phyloP scores from a whole-genome alignment of 1,140 invertebrate genomes.

The Zaprionus kolodkinae region DNA sequence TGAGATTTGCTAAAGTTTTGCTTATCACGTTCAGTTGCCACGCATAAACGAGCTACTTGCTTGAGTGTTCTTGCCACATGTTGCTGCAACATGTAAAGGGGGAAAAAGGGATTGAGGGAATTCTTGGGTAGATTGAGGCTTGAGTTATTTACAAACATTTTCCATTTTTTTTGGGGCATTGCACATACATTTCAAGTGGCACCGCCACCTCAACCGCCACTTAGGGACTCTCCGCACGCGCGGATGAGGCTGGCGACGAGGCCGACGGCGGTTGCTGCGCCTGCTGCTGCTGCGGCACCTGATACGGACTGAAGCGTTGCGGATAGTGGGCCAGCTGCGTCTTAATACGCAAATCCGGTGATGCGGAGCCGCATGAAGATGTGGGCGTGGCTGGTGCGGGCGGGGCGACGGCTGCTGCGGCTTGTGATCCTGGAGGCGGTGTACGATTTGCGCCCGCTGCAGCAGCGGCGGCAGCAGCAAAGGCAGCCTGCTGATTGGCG shows the following conservation, averaged over 20 bases:
- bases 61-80: constrained; percentile 60
- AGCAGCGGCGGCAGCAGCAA: constrained; percentile 65
- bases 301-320: constrained; percentile 83
- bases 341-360: constrained; percentile 75
- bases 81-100: constrained; percentile 61
- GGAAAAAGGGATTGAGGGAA: constrained; percentile 30
- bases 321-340: constrained; percentile 72
- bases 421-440: constrained; percentile 51
- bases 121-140: neutral
- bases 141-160: constrained; percentile 43
- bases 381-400: constrained; percentile 72
- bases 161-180: constrained; percentile 45
- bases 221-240: constrained; percentile 66
- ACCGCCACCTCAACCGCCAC: neutral
- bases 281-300: constrained; percentile 62
- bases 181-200: constrained; percentile 70
- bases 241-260: constrained; percentile 62
- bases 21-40: constrained; percentile 10
- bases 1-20: neutral
- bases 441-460: constrained; percentile 71
- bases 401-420: constrained; percentile 21
- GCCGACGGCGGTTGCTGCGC: constrained; percentile 44
- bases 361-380: constrained; percentile 73
- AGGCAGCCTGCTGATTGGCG: constrained; percentile 79
- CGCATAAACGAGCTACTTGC: constrained; percentile 26